These are phyloP conservation scores for Protosalanx chinensis DNA, from an alignment of 2,797 vertebrate species.

Conservation along the genomic window DNA sequence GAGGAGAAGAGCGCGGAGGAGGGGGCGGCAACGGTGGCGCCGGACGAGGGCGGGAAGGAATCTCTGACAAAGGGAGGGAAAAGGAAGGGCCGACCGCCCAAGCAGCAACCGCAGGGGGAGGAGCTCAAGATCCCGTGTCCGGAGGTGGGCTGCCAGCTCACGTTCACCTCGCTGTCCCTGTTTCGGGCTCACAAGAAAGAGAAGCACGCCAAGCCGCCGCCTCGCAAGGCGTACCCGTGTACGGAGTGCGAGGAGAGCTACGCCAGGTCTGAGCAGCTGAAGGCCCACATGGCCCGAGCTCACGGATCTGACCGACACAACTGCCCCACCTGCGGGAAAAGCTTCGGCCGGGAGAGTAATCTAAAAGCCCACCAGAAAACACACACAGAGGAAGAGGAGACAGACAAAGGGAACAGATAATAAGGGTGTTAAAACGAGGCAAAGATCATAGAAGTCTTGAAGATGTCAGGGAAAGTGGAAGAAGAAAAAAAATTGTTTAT, in stretches of 20 bases:
- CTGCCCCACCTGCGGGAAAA: conserved; percentile 64
- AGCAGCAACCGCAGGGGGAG: conserved; percentile 20
- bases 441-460: conserved; percentile 17
- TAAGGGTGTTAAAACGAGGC: conserved; percentile 33
- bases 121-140: conserved; percentile 70
- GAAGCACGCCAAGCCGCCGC: conserved; percentile 37
- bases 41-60: conserved; percentile 31
- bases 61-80: conserved; percentile 20
- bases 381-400: conserved; percentile 53
- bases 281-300: conserved; percentile 48
- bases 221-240: conserved; percentile 53
- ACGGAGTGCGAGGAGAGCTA: conserved; percentile 65
- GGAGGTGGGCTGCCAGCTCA: conserved; percentile 62
- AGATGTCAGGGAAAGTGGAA: conserved; percentile 13
- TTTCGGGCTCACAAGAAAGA: conserved; percentile 70
- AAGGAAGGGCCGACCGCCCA: conserved; percentile 10
- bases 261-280: conserved; percentile 56
- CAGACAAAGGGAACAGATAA: conserved; percentile 60
- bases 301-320: conserved; percentile 52
- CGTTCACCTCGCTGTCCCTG: conserved; percentile 62
- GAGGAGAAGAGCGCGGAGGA: conserved; percentile 46
- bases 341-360: conserved; percentile 60
- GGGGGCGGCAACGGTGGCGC: conserved; percentile 30
- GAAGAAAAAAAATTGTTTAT: conserved; percentile 1
- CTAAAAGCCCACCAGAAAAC: conserved; percentile 63